Percentiles rank a stretch among this genome's conserved stretches.
These are phyloP conservation scores for Orycteropus afer DNA, from an alignment of 2,113 vertebrate species.

Conservation along the genomic window DNA sequence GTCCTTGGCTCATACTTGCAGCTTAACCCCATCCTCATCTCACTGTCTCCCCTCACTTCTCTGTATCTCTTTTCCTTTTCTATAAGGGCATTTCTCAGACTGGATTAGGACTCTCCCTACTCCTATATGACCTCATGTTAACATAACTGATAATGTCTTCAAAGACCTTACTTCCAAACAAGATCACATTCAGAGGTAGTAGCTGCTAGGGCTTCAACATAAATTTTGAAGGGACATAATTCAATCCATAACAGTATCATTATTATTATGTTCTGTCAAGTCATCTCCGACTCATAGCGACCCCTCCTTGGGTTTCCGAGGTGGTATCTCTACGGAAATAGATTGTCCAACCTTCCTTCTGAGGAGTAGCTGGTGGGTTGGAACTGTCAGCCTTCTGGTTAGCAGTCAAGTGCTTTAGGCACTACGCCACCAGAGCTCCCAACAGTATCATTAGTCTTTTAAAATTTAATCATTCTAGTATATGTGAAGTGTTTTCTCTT, in stretches of 20 bases:
- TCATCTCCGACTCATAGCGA: no score
- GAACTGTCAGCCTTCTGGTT: no score
- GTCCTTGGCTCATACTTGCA: not conserved
- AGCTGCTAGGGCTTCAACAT: not conserved
- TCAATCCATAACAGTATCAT: not conserved
- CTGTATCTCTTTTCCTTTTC: not conserved
- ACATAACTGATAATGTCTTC: not conserved
- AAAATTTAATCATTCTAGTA: constrained; percentile 39
- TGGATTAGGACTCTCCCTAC: not conserved
- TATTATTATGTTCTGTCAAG: no score
- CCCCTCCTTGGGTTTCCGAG: no score
- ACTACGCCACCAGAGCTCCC: no score
- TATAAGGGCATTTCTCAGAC: not conserved
- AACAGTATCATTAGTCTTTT: constrained; percentile 1
- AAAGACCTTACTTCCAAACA: not conserved
- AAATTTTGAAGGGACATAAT: not conserved
- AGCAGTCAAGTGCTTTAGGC: no score
- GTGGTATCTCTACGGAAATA: no score
- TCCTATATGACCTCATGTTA: not conserved
- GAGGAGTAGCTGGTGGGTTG: no score
- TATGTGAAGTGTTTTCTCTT: constrained; percentile 18
- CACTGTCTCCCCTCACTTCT: not conserved
- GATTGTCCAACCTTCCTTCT: no score
- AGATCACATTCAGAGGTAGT: not conserved
- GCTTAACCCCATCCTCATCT: not conserved